These are phyloP conservation scores for Coracopsis vasa DNA, from an alignment of 2,113 vertebrate species.

Conservation along the genomic window DNA sequence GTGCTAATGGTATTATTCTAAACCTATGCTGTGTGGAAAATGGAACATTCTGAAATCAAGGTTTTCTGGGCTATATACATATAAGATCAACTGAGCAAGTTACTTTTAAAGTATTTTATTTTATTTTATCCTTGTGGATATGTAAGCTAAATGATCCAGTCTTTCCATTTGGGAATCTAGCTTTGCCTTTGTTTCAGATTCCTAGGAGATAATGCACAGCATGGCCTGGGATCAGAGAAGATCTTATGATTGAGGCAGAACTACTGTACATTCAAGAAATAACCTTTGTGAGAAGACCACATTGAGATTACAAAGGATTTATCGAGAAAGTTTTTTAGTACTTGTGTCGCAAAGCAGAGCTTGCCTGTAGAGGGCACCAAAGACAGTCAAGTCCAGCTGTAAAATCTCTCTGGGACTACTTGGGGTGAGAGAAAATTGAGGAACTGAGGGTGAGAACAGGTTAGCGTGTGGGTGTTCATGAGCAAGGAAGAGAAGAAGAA, in stretches of 20 bases:
- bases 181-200: not conserved
- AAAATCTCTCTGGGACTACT: accelerated
- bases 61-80: not conserved
- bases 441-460: not conserved
- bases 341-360: not conserved
- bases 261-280: not conserved
- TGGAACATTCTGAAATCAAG: not conserved
- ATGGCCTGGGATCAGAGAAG: not conserved
- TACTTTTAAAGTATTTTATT: not conserved
- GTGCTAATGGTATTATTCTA: not conserved
- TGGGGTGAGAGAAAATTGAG: not conserved
- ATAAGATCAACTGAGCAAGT: not conserved
- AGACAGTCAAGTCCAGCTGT: not conserved
- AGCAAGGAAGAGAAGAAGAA: not conserved
- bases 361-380: constrained; percentile 63
- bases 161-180: not conserved
- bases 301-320: not conserved
- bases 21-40: not conserved
- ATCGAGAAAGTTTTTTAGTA: accelerated
- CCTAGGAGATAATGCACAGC: not conserved
- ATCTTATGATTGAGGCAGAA: not conserved
- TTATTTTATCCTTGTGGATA: not conserved
- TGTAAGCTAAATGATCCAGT: not conserved
- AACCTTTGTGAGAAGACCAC: not conserved
- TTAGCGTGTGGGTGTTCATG: not conserved